phyloP scores from a whole-genome alignment of 2,888 invertebrate genomes.

The Encarsia formosa region DNA sequence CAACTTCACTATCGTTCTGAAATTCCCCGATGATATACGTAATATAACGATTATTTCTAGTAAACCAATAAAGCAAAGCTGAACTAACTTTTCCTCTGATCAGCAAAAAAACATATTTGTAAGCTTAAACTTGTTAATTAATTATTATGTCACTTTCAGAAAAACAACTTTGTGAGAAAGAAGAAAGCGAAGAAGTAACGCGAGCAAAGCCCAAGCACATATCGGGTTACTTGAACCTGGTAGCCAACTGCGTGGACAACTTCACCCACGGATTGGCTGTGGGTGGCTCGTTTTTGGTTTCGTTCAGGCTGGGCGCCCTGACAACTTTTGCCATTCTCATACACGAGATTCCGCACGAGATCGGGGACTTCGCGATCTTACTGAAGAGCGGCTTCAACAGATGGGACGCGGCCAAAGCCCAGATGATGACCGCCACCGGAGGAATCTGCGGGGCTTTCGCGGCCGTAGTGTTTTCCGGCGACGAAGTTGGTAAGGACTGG shows the following conservation, averaged over 20 bases:
- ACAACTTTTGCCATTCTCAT: slow-evolving; percentile 89
- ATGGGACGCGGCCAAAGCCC: slow-evolving; percentile 93
- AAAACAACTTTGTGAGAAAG: slow-evolving; percentile 2
- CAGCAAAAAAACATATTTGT: no score
- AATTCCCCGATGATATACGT: no score
- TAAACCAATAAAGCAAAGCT: no score
- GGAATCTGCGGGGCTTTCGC: slow-evolving; percentile 85
- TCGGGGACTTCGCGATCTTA: slow-evolving; percentile 97
- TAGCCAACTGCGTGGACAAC: slow-evolving; percentile 97
- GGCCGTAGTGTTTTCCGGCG: slow-evolving; percentile 80
- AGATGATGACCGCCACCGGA: slow-evolving; percentile 84
- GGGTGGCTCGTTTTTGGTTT: slow-evolving; percentile 94
- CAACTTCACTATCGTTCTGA: no score
- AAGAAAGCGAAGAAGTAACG: neutral
- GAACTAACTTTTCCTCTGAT: no score
- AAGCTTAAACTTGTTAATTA: no score
- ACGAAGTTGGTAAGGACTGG: slow-evolving; percentile 65
- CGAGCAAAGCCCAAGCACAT: slow-evolving; percentile 39
- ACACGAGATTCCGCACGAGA: slow-evolving; percentile 97
- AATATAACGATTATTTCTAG: no score
- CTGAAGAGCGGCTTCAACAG: slow-evolving; percentile 87
- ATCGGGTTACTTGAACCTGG: slow-evolving; percentile 88
- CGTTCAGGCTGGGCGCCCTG: slow-evolving; percentile 81
- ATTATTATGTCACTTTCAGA: neutral
- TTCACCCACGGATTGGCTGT: slow-evolving; percentile 97